Conservation (phyloP, 2,113 vertebrate species). For the Notothenia coriiceps region DNA sequence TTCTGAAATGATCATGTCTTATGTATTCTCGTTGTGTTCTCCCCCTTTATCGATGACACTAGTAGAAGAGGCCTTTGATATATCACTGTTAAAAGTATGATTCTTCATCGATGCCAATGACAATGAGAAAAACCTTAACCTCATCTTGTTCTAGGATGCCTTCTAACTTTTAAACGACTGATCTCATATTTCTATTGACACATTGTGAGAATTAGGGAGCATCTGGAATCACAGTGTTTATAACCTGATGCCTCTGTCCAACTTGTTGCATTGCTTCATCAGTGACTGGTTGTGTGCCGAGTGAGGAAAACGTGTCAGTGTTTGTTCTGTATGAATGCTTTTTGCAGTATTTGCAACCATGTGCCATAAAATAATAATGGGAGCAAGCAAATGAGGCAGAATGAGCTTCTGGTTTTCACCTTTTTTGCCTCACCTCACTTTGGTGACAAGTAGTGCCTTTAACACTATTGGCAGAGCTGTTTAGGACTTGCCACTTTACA, state of each 20-base stretch:
- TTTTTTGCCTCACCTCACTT: conserved; percentile 45
- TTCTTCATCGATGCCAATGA: conserved; percentile 34
- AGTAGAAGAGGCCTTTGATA: conserved; percentile 44
- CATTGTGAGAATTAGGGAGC: conserved; percentile 22
- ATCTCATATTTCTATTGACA: conserved; percentile 31
- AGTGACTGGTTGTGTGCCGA: too few relatives aligned
- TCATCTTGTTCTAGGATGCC: conserved; percentile 41
- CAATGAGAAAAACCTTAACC: conserved; percentile 62
- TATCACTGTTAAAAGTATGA: conserved; percentile 15
- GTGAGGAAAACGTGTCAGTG: conserved; percentile 51
- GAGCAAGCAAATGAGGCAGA: conserved; percentile 43
- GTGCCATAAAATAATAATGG: conserved; percentile 68
- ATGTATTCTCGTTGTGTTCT: conserved; percentile 31
- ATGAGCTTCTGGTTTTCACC: conserved; percentile 4
- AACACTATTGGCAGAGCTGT: conserved; percentile 48
- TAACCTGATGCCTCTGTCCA: conserved; percentile 18
- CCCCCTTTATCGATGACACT: conserved; percentile 33
- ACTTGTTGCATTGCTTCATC: conserved; percentile 9
- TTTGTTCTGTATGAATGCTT: conserved; percentile 58
- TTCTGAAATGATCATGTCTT: conserved; percentile 62
- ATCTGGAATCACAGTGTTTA: conserved; percentile 39
- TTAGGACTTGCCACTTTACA: conserved; percentile 38
- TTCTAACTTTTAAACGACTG: conserved; percentile 41
- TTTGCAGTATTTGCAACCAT: conserved; percentile 70
- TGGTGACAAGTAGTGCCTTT: conserved; percentile 67